Evolutionary conservation across 2,113 vertebrate species (phyloP), one percentile per base, ranked within the genome.

Genomic region (Rutilus rutilus): DNA sequence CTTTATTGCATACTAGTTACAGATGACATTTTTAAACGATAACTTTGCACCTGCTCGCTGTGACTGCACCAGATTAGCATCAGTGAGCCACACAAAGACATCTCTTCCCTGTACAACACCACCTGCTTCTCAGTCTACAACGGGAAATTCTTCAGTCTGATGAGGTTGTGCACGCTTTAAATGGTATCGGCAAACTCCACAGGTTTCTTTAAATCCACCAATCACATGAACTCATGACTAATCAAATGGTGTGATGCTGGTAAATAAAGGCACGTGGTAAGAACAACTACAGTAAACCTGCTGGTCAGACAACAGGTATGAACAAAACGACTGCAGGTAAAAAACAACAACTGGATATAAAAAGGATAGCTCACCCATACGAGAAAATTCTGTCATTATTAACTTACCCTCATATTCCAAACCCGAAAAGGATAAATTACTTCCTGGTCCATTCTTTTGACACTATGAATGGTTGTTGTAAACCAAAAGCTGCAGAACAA

Each of bases 111-210:
- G 67, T 57, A 57, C 54, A 27, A 2, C 60, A 64, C n/a, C 23
- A 47, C 39, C 71, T 47, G 71, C 23, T 25, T 45, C 39, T 25
- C 71, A 14, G 42, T 74, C 14, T 25, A 47, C 42, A 47, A 71
- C 33, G 5, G 10, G 30, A 33, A 69, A 69, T 3, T 69, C 65
- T 69, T 73, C 69, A 42, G 36, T 74, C 12, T 25, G 2, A 8
- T 25, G 8, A 47, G 11, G 12, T 75, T 75, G 23, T 27, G 42
- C 71, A 75, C 17, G 42, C 42, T 36, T 69, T 5, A 23, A 62
- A 78, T 82, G 25, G 4, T 60, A 82, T 78, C 78, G 54, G 78
- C n/a, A 69, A 77, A 65, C 39, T 50, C 6, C 30, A 85, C 71
- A 85, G 7, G 6, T n/a, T 36, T 57, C 52, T 10, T 11, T 77